Evolutionary conservation across 2,113 vertebrate species (phyloP).

Genomic region (Petroica traversi): DNA sequence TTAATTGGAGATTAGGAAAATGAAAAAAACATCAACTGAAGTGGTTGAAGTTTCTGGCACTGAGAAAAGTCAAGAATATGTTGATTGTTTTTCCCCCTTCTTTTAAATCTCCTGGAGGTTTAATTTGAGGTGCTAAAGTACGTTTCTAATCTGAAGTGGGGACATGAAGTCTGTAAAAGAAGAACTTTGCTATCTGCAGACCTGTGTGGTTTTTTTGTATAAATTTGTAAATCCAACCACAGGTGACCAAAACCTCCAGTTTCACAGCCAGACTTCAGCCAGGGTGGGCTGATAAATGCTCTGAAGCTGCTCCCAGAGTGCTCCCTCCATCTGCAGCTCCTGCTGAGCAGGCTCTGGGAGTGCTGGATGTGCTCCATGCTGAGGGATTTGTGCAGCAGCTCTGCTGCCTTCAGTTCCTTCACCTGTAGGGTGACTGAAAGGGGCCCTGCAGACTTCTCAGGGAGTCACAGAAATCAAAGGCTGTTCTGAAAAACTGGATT

Average conservation of each 20-base stretch:
- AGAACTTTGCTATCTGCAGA: background rate
- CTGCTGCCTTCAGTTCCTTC: background rate
- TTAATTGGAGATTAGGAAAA: background rate
- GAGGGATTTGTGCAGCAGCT: background rate
- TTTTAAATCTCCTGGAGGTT: background rate
- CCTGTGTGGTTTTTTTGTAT: background rate
- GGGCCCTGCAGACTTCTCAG: background rate
- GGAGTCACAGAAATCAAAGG: background rate
- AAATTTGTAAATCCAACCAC: background rate
- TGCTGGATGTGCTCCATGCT: fast-evolving
- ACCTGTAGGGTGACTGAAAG: background rate
- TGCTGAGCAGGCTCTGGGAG: background rate
- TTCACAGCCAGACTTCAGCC: fast-evolving
- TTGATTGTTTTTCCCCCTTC: background rate
- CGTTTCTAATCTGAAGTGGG: background rate
- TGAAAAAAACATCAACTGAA: background rate
- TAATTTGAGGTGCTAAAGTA: background rate
- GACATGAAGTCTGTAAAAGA: background rate
- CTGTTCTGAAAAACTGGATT: background rate
- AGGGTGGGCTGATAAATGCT: background rate
- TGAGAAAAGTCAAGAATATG: background rate
- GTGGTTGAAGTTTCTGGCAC: background rate
- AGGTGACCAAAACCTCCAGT: background rate
- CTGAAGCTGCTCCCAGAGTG: background rate
- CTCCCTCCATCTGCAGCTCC: background rate